These are phyloP conservation scores for Bombycilla garrulus DNA, from an alignment of 2,113 vertebrate genomes.

Conservation along the genomic window DNA sequence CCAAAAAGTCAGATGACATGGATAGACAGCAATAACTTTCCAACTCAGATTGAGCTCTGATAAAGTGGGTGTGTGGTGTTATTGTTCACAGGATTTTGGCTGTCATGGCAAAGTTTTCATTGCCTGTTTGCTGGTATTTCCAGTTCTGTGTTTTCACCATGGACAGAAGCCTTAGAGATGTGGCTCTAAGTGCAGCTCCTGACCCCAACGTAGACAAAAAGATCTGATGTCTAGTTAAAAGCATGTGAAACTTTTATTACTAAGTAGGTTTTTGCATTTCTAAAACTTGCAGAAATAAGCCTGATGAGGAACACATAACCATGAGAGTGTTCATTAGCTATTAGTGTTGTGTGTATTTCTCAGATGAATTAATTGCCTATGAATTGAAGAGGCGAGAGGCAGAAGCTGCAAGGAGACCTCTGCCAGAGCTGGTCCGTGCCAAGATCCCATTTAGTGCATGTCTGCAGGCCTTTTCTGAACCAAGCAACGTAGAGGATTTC, in stretches of 20 bases:
- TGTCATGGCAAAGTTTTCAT: neutral
- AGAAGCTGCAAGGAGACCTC: slow-evolving; percentile 82
- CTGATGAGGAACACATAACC: neutral
- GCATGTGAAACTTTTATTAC: neutral
- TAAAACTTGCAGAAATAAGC: neutral
- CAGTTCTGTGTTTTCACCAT: neutral
- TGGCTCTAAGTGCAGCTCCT: neutral
- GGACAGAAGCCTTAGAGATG: neutral
- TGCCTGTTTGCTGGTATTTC: neutral
- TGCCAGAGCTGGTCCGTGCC: slow-evolving; percentile 88
- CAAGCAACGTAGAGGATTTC: slow-evolving; percentile 93
- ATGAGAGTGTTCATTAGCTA: neutral
- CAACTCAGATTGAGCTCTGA: neutral
- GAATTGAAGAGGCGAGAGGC: slow-evolving; percentile 88
- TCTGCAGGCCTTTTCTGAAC: slow-evolving; percentile 94
- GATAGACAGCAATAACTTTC: neutral
- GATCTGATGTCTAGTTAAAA: neutral
- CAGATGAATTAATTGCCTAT: slow-evolving; percentile 93
- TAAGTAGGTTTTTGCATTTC: neutral
- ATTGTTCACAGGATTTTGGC: neutral
- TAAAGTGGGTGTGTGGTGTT: neutral
- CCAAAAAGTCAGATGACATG: neutral
- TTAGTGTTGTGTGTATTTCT: neutral
- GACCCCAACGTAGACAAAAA: neutral
- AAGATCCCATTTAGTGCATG: slow-evolving; percentile 93